Conservation (phyloP, 2,113 vertebrate genomes). For the Lophochroa leadbeateri region DNA sequence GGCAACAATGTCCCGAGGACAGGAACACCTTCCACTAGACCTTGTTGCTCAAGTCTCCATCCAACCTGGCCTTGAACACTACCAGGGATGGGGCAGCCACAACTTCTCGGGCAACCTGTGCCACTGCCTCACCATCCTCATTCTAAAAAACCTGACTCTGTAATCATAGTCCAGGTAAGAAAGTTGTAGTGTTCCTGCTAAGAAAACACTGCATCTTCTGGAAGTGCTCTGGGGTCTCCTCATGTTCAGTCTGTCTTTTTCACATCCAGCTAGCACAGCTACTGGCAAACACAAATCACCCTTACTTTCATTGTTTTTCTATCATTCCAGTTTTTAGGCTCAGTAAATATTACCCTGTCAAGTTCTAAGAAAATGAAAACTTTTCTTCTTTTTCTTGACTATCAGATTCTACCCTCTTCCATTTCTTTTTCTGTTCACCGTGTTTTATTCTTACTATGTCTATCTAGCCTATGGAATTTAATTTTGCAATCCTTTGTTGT, state of each 20-base stretch:
- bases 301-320: not conserved
- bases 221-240: not conserved
- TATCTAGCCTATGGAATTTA: not conserved
- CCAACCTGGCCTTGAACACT: not conserved
- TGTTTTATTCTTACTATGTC: not conserved
- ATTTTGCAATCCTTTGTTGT: not conserved
- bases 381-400: not conserved
- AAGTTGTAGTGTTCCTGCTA: not conserved
- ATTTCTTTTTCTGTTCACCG: not conserved
- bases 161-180: not conserved
- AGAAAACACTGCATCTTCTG: not conserved
- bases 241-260: not conserved
- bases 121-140: not conserved
- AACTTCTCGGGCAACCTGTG: not conserved
- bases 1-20: not conserved
- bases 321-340: not conserved
- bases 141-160: rapidly evolving
- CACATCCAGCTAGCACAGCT: not conserved
- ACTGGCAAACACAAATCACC: not conserved
- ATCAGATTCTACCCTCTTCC: not conserved
- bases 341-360: not conserved
- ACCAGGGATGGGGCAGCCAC: not conserved
- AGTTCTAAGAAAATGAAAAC: not conserved
- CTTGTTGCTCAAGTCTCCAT: not conserved
- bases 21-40: not conserved